A percentile compares a stretch with the other conserved stretches of the same genome.
Conservation (phyloP, 2,797 vertebrate species). For the Enteromius treurensis region DNA sequence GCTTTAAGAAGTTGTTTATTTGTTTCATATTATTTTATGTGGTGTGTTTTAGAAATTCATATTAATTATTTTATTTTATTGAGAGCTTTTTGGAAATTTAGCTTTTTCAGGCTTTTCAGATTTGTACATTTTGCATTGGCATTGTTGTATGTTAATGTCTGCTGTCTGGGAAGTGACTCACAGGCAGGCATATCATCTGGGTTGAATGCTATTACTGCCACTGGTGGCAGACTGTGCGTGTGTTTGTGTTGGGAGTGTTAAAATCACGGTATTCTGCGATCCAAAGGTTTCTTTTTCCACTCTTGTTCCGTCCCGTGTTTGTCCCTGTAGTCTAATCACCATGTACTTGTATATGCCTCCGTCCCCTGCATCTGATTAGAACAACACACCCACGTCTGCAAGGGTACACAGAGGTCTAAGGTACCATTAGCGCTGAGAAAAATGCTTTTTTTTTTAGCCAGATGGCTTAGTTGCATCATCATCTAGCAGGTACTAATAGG, state of each 20-base stretch:
- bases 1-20: not conserved
- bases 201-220: slow-evolving; percentile 36
- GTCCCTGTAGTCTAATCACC: not conserved
- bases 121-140: slow-evolving; percentile 31
- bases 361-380: not conserved
- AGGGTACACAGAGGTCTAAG: not conserved
- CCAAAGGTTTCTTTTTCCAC: not conserved
- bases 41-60: not conserved
- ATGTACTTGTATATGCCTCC: not conserved
- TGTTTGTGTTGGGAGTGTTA: slow-evolving; percentile 28
- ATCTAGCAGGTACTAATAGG: slow-evolving; percentile 1
- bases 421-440: not conserved
- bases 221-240: not conserved
- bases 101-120: not conserved
- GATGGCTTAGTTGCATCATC: not conserved
- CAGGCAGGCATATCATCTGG: slow-evolving; percentile 36
- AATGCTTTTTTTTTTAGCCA: not conserved
- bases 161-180: slow-evolving; percentile 42
- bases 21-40: not conserved
- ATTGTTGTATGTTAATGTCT: slow-evolving; percentile 15
- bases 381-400: not conserved
- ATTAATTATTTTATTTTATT: not conserved
- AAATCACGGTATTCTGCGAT: not conserved
- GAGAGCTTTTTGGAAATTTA: slow-evolving; percentile 7
- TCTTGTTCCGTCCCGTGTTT: not conserved